A percentile compares a stretch with the other conserved stretches of the same genome.
Evolutionary conservation across 2,797 vertebrate species (phyloP).

Genomic region (Manis javanica): DNA sequence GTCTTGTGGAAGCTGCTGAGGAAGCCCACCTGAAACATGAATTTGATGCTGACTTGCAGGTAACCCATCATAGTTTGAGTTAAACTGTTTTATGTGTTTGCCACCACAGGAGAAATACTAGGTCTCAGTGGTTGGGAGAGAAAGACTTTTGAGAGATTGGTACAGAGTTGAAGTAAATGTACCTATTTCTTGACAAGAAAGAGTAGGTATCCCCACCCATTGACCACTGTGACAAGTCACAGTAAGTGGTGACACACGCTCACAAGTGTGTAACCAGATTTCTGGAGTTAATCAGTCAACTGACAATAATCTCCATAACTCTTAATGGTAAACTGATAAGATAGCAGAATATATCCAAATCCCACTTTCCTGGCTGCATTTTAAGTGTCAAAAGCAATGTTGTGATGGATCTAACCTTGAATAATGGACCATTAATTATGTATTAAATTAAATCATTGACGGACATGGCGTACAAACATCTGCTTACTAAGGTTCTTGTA

Average conservation of each 20-base stretch:
- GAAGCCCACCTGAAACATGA: constrained; percentile 97
- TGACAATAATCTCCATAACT: neutral
- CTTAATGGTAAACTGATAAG: constrained; percentile 1
- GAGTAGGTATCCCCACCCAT: neutral
- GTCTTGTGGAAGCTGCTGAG: constrained; percentile 97
- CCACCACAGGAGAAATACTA: neutral
- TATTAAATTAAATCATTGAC: neutral
- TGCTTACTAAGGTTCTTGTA: constrained; percentile 21
- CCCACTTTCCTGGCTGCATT: neutral
- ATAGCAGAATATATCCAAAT: neutral
- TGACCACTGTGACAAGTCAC: neutral
- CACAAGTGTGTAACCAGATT: neutral
- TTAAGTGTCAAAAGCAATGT: neutral
- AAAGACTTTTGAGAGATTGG: neutral
- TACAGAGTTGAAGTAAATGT: neutral
- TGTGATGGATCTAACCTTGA: neutral
- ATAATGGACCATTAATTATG: neutral
- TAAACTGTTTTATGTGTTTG: neutral
- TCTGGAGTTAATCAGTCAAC: neutral
- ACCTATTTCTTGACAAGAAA: neutral
- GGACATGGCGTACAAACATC: constrained; percentile 23
- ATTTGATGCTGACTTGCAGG: constrained; percentile 97
- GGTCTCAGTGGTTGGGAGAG: neutral
- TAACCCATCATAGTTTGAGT: constrained; percentile 81
- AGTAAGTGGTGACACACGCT: neutral